Evolutionary conservation across 2,888 invertebrate species (phyloP), one percentile per base, ranked within the genome.

Genomic region (Drosophila lacicola): DNA sequence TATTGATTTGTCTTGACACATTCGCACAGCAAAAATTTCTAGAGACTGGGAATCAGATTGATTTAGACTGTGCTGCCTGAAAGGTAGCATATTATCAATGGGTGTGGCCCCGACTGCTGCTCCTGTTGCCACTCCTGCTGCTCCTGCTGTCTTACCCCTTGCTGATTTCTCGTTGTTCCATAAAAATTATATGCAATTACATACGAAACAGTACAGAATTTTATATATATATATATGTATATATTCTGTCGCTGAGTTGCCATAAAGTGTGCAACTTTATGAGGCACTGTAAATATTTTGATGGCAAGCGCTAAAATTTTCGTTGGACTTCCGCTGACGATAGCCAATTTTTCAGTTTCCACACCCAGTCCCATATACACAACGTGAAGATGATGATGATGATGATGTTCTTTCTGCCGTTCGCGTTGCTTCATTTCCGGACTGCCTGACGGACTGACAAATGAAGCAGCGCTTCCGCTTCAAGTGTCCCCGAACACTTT

Each of bases 1-100:
- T 91, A 90, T 91, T 90, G 90, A 91, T 91, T 91, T 90, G 91
- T 90, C 91, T 79, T 90, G 90, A 91, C 90, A 91, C 78, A 69
- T 87, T 82, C 62, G 86, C 86, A 68, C 39, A 25, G 78, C 61
- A 13, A 44, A 44, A 21, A 51, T 4, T 13, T 1, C n/a, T 17
- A 50, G 36, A 10, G 37, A 51, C 53, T 69, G 61, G 21, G 42
- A 69, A 60, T 50, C 37, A 60, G 78, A 82, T 80, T 82, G 85
- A 77, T 79, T 63, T 61, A 44, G 34, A 56, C 37, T 45, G 58
- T 21, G 50, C 70, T 25, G 34, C 68, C 54, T 63, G 34, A 46
- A 44, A 9, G 56, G 29, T 29, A 29, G 39, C 39, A 66, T 44
- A 84, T 83, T 81, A 79, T 81, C 81, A 71, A 76, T 74, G 86